Percentiles rank a stretch among this genome's conserved stretches.
These are phyloP conservation scores for Tetragnatha montana DNA, from an alignment of 2,888 invertebrate genomes.

Conservation along the genomic window DNA sequence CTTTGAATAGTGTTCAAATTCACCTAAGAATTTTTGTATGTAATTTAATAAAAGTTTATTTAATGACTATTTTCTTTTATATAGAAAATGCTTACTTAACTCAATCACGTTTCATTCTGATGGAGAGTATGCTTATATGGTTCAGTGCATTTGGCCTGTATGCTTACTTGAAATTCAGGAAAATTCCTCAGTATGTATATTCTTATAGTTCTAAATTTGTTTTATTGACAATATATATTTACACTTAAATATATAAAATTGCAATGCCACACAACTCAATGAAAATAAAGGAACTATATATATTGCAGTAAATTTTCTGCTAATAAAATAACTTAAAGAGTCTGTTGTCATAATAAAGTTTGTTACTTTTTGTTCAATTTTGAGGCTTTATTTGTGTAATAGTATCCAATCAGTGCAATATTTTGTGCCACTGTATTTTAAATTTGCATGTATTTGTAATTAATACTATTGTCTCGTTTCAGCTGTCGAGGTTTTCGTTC, in stretches of 20 bases:
- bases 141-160: constrained; percentile 83
- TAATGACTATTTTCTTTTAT: constrained; percentile 73
- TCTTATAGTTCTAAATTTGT: neutral
- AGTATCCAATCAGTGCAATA: no score
- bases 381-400: neutral
- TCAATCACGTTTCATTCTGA: constrained; percentile 93
- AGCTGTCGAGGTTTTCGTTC: constrained; percentile 79
- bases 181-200: constrained; percentile 25
- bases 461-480: neutral
- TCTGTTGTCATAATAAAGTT: neutral
- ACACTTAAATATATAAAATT: neutral
- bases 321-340: neutral
- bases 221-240: neutral
- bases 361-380: neutral
- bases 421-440: no score
- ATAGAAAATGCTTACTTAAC: constrained; percentile 93
- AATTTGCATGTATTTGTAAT: neutral
- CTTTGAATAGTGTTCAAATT: neutral
- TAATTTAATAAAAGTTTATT: neutral
- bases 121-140: constrained; percentile 93
- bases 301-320: neutral
- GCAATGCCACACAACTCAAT: neutral
- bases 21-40: neutral
- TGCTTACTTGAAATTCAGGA: constrained; percentile 77
- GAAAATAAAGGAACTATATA: neutral